Conservation (phyloP, 2,797 vertebrate genomes). For the Malurus splendens region DNA sequence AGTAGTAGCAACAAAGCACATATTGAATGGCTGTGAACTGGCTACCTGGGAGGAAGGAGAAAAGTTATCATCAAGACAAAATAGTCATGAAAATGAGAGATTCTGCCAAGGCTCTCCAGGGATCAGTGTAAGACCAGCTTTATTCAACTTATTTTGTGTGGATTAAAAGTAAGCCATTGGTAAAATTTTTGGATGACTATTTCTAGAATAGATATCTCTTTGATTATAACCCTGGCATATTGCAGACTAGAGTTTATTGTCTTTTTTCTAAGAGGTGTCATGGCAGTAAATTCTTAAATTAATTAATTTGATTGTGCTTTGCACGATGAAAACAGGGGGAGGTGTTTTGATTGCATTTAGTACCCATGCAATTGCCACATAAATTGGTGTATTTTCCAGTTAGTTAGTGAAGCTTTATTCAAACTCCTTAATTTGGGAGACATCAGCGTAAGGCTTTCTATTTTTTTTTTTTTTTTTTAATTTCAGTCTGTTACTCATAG, state of each 20-base stretch:
- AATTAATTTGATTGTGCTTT: neutral
- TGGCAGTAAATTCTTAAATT: neutral
- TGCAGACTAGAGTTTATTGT: neutral
- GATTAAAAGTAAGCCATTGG: neutral
- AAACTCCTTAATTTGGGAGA: neutral
- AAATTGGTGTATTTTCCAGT: neutral
- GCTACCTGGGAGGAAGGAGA: neutral
- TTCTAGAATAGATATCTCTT: neutral
- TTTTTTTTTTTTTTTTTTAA: neutral
- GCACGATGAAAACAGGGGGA: neutral
- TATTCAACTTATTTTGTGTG: neutral
- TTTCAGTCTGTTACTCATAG: neutral
- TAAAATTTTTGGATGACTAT: neutral
- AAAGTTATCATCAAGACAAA: neutral
- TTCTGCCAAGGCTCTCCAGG: neutral
- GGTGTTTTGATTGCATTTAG: neutral
- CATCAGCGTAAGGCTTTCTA: neutral
- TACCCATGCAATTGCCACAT: neutral
- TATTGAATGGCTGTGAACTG: neutral
- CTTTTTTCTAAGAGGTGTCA: neutral
- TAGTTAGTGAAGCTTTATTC: neutral
- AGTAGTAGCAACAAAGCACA: neutral
- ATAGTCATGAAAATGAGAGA: neutral
- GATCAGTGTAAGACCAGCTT: neutral
- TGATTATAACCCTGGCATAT: neutral